A percentile compares a stretch with the other conserved stretches of the same genome.
phyloP scores from a whole-genome alignment of 2,113 vertebrate genomes.

The Notothenia coriiceps region DNA sequence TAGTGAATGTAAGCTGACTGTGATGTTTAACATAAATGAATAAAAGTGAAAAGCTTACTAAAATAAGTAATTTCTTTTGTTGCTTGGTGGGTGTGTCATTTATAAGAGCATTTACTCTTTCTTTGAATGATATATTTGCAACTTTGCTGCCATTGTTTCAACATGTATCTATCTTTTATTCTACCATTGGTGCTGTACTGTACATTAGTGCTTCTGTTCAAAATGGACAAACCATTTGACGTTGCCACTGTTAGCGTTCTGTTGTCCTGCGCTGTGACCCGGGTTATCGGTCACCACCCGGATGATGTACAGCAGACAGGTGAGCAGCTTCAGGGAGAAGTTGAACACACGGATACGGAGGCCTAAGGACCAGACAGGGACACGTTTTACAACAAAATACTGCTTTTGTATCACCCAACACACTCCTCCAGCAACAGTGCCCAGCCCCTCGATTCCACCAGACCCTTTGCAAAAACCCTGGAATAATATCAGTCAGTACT shows the following conservation, averaged over 20 bases:
- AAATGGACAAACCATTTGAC: conserved; percentile 71
- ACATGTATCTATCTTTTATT: too few species aligned
- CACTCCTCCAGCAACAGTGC: too few species aligned
- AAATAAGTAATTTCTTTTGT: not conserved
- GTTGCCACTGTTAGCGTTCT: conserved; percentile 53
- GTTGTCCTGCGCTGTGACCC: conserved; percentile 45
- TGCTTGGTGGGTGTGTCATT: not conserved
- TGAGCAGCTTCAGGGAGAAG: conserved; percentile 96
- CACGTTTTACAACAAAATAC: not conserved
- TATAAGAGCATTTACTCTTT: not conserved
- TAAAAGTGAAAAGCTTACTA: not conserved
- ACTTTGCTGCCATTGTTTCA: not conserved
- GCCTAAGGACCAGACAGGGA: conserved; percentile 86
- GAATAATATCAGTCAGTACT: too few species aligned
- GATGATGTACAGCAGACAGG: conserved; percentile 94
- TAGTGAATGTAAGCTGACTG: too few species aligned
- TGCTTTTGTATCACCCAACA: not conserved
- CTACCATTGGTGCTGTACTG: not conserved
- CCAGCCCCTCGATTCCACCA: too few species aligned
- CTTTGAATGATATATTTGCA: not conserved
- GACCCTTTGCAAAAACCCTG: too few species aligned
- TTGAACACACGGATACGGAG: conserved; percentile 96
- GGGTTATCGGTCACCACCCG: conserved; percentile 93
- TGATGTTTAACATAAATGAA: not conserved
- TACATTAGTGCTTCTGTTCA: not conserved